Percentiles rank a stretch among this genome's conserved stretches.
Evolutionary conservation across 2,797 vertebrate species (phyloP).

Genomic region (Sarcoramphus papa): DNA sequence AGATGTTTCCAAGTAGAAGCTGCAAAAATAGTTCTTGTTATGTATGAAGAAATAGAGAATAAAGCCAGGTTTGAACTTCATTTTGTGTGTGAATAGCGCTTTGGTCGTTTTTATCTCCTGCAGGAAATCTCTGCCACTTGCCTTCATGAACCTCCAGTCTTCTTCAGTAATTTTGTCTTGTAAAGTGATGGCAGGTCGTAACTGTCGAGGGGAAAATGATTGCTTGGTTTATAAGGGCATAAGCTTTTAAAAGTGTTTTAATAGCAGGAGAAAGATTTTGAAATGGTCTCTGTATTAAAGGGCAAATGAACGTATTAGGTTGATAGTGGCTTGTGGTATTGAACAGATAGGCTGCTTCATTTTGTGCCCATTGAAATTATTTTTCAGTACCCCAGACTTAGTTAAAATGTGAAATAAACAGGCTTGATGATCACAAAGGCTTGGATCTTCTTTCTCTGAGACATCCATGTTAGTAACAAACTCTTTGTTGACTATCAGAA

Average conservation of each 20-base stretch:
- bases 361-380: neutral
- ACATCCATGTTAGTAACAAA: neutral
- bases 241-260: constrained; percentile 38
- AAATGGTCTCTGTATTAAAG: constrained; percentile 12
- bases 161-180: neutral
- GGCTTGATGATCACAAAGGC: neutral
- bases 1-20: neutral
- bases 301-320: neutral
- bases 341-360: neutral
- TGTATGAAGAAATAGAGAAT: neutral
- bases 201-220: neutral
- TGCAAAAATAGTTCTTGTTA: neutral
- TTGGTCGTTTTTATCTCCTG: neutral
- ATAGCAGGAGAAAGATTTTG: constrained; percentile 26
- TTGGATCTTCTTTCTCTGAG: neutral
- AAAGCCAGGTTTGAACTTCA: neutral
- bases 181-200: neutral
- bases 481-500: neutral
- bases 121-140: neutral
- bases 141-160: neutral
- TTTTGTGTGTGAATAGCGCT: neutral
- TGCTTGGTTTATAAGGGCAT: constrained; percentile 7
- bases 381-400: neutral
- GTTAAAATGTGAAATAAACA: constrained; percentile 15
- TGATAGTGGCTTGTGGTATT: neutral